phyloP scores from a whole-genome alignment of 2,888 invertebrate genomes.

The Platycheirus rosarum region DNA sequence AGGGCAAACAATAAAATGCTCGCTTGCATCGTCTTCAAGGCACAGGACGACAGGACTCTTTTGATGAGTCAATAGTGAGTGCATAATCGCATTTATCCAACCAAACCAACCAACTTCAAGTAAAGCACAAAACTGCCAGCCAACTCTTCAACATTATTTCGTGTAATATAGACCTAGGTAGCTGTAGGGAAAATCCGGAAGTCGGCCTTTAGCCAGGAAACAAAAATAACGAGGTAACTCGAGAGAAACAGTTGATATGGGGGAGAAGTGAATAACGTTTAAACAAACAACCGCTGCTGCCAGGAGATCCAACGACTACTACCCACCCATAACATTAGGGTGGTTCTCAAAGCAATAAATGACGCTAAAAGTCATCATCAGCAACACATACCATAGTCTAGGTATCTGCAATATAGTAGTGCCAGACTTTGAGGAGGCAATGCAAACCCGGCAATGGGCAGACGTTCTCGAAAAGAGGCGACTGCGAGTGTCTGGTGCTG shows the following conservation, averaged over 20 bases:
- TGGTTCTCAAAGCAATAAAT: constrained; percentile 63
- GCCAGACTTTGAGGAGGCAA: constrained; percentile 59
- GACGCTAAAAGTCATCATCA: constrained; percentile 70
- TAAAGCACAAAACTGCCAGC: background rate
- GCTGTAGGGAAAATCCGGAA: constrained; percentile 50
- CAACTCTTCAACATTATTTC: constrained; percentile 7
- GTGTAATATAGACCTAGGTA: background rate
- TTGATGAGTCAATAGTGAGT: constrained; percentile 60
- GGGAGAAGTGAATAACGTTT: constrained; percentile 42
- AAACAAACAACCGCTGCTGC: constrained; percentile 57
- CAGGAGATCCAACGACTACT: constrained; percentile 19
- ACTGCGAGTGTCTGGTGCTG: constrained; percentile 48
- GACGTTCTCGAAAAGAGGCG: constrained; percentile 35
- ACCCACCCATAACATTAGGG: constrained; percentile 26
- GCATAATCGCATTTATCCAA: constrained; percentile 39
- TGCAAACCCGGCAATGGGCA: constrained; percentile 43
- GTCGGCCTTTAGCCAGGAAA: constrained; percentile 67
- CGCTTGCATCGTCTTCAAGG: constrained; percentile 39
- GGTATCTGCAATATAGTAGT: constrained; percentile 52
- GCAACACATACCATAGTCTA: constrained; percentile 40
- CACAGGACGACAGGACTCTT: too few relatives aligned
- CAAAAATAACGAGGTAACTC: constrained; percentile 69
- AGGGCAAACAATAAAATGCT: background rate
- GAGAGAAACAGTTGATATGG: background rate
- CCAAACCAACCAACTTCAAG: background rate